These are phyloP conservation scores for Grantiella picta DNA, from an alignment of 2,113 vertebrate genomes.

Conservation along the genomic window DNA sequence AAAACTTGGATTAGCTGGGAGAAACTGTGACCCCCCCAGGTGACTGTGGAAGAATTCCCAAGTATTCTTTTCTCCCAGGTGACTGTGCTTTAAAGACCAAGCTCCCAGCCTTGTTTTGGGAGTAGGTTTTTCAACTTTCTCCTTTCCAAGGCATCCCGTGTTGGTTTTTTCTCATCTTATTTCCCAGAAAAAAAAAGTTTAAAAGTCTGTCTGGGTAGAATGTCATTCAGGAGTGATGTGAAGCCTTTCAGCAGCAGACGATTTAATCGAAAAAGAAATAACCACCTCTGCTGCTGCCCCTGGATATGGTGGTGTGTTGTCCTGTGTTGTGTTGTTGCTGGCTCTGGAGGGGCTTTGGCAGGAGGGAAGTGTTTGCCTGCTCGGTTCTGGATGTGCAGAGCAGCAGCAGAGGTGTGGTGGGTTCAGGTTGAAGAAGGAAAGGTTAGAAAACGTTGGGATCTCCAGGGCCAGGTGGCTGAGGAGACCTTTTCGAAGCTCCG, in stretches of 20 bases:
- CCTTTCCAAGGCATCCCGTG: too few relatives aligned
- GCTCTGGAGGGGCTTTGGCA: not conserved
- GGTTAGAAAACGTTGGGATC: not conserved
- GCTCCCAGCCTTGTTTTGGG: not conserved
- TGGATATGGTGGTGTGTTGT: not conserved
- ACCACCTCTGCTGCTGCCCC: not conserved
- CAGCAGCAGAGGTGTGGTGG: not conserved
- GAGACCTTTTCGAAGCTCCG: not conserved
- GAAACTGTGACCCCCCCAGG: not conserved
- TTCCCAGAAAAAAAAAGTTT: too few relatives aligned
- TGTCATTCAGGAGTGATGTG: too few relatives aligned
- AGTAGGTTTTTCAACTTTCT: not conserved
- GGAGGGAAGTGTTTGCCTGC: not conserved
- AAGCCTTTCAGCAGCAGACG: too few relatives aligned
- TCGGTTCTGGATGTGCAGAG: not conserved
- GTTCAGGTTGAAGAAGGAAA: not conserved
- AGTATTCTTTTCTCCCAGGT: not conserved
- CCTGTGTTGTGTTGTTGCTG: not conserved
- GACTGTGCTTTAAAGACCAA: not conserved
- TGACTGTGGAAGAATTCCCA: not conserved
- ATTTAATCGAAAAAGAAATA: too few relatives aligned
- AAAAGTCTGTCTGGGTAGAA: too few relatives aligned
- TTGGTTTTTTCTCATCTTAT: too few relatives aligned
- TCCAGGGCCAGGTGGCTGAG: not conserved
- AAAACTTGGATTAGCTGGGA: not conserved